Evolutionary conservation across 2,113 vertebrate genomes (phyloP), one percentile per base, ranked within the genome.

Genomic region (Heterocephalus glaber): DNA sequence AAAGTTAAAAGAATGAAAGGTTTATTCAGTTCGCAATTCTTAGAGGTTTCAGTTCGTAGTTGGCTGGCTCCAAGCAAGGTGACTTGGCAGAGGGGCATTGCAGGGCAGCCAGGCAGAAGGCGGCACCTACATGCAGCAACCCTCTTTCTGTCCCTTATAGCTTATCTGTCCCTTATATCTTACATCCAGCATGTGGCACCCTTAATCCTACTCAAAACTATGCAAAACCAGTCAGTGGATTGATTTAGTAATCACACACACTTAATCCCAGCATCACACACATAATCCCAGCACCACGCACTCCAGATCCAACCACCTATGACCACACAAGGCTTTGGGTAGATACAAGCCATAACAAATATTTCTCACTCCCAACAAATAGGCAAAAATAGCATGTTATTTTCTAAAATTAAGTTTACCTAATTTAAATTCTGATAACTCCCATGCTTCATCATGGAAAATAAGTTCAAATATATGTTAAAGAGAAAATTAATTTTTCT

Each of bases 381-480:
- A 44, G 84, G 54, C 26, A 90, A 94, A 33, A 60, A 35, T 84
- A 60, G 1, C 52, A 72, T 1, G 6, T 82, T 52, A 26, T 61
- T 93, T 79, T 95, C 5, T 79, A 68, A 74, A 95, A 72, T 68
- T 92, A 80, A 84, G 26, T 35, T 8, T 80, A 0, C 16, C 38
- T 90, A n/a, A 86, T 83, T 86, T 94, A 90, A 14, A 66, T 92
- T 66, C 44, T 77, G 38, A 44, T 70, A 74, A 84, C 3, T 81
- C 49, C 19, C 22, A n/a, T 13, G 0, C 22, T 74, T 19, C 19
- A 7, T 94, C 90, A 52, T 63, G 26, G 52, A 79, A 94, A 89
- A 92, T 70, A 88, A 90, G 66, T 52, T 74, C 24, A 92, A 89
- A 65, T 92, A 56, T n/a, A 2, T 74, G 6, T 90, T 89, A 24